A percentile compares a stretch with the other conserved stretches of the same genome.
These are phyloP conservation scores for Hyperoplus lanceolatus DNA, from an alignment of 2,797 vertebrate genomes.

Conservation along the genomic window DNA sequence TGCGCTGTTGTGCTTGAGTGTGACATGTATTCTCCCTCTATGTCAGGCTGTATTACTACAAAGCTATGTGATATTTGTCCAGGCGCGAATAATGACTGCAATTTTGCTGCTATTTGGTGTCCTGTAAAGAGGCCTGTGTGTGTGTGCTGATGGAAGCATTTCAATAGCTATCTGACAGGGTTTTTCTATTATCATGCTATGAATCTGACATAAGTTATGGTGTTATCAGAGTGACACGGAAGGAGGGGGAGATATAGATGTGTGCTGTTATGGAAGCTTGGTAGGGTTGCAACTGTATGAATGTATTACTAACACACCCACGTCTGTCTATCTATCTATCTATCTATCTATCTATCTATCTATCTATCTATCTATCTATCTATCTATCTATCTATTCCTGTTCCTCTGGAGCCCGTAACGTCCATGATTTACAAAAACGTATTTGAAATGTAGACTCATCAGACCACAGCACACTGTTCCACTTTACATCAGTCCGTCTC, in stretches of 20 bases:
- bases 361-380: too few relatives aligned
- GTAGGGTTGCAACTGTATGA: conserved; percentile 1
- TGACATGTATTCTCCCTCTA: conserved; percentile 58
- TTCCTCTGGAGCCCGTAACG: too few relatives aligned
- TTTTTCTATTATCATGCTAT: conserved; percentile 74
- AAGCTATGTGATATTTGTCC: conserved; percentile 66
- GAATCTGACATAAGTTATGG: conserved; percentile 72
- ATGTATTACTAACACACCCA: background rate
- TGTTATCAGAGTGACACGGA: conserved; percentile 51
- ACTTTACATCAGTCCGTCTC: too few relatives aligned
- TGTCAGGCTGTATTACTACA: conserved; percentile 67
- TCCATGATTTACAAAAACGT: too few relatives aligned
- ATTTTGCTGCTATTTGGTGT: conserved; percentile 79
- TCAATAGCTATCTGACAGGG: conserved; percentile 72
- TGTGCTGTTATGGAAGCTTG: conserved; percentile 35
- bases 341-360: too few relatives aligned
- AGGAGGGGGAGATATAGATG: conserved; percentile 18
- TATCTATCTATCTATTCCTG: too few relatives aligned
- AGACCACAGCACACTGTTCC: too few relatives aligned
- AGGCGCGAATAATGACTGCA: conserved; percentile 74
- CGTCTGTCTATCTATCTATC: too few relatives aligned
- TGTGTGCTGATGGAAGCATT: conserved; percentile 73
- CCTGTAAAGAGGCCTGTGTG: conserved; percentile 58
- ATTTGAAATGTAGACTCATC: too few relatives aligned
- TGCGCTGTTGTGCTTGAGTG: conserved; percentile 65